A percentile compares a stretch with the other conserved stretches of the same genome.
phyloP scores from a whole-genome alignment of 2,888 invertebrate species.

The Caenorhabditis wallacei region DNA sequence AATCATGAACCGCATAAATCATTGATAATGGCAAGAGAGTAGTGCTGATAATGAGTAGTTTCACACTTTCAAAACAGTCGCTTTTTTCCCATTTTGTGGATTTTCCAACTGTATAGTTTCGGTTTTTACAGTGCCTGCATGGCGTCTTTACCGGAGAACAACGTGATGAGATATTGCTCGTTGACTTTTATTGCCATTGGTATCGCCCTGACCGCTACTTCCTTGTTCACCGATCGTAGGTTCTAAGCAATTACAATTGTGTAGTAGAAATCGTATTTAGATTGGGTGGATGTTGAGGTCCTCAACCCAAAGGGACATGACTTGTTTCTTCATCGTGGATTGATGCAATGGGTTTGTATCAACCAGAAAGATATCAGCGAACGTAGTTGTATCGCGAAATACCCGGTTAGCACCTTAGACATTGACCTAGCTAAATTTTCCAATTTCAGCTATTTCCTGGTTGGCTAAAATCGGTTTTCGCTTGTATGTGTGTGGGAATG shows the following conservation, averaged over 20 bases:
- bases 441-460: conserved; percentile 54
- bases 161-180: conserved; percentile 56
- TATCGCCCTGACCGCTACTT: conserved; percentile 36
- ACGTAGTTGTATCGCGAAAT: conserved; percentile 46
- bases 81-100: conserved; percentile 16
- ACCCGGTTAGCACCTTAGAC: conserved; percentile 22
- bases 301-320: conserved; percentile 42
- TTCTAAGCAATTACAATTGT: background rate
- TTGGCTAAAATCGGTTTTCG: conserved; percentile 62
- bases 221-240: conserved; percentile 49
- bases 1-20: conserved; percentile 53
- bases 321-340: conserved; percentile 47
- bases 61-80: conserved; percentile 54
- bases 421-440: background rate
- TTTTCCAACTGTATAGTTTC: background rate
- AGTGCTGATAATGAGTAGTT: conserved; percentile 37
- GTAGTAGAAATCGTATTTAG: conserved; percentile 25
- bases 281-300: conserved; percentile 59
- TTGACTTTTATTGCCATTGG: conserved; percentile 40
- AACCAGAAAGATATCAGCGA: conserved; percentile 47
- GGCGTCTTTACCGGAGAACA: conserved; percentile 41
- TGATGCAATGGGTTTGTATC: conserved; percentile 63
- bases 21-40: conserved; percentile 40
- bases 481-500: conserved; percentile 56
- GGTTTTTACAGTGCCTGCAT: conserved; percentile 2